Conservation (phyloP, 2,797 vertebrate species). For the Columba guinea region DNA sequence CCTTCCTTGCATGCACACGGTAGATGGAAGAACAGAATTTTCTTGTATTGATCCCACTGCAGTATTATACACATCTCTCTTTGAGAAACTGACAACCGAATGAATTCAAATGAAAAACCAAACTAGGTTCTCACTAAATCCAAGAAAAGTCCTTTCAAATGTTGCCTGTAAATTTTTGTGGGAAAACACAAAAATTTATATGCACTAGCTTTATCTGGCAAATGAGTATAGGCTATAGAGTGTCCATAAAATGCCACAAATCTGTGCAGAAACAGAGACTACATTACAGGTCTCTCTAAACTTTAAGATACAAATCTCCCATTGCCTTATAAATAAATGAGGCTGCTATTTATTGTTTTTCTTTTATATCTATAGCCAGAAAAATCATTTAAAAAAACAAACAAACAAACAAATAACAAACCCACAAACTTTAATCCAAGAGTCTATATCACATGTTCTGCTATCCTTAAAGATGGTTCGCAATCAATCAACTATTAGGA, state of each 20-base stretch:
- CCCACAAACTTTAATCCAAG: background rate
- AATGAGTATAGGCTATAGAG: background rate
- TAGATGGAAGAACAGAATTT: background rate
- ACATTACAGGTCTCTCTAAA: background rate
- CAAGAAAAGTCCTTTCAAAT: background rate
- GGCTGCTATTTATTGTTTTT: background rate
- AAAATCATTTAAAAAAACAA: background rate
- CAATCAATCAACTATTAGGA: background rate
- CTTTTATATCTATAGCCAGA: background rate
- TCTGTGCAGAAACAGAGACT: background rate
- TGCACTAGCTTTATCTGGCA: background rate
- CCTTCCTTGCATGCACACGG: background rate
- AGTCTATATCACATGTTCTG: background rate
- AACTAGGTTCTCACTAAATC: background rate
- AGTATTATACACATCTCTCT: background rate
- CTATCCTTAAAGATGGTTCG: background rate
- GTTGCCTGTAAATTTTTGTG: background rate
- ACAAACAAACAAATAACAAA: background rate
- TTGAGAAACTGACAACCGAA: background rate
- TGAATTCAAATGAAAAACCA: background rate
- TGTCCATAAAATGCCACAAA: background rate
- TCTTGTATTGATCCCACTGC: background rate
- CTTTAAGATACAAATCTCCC: background rate
- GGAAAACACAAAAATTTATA: background rate
- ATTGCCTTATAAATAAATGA: background rate